These are phyloP conservation scores for Abrostola triplasia DNA, from an alignment of 2,888 invertebrate species.

Conservation along the genomic window DNA sequence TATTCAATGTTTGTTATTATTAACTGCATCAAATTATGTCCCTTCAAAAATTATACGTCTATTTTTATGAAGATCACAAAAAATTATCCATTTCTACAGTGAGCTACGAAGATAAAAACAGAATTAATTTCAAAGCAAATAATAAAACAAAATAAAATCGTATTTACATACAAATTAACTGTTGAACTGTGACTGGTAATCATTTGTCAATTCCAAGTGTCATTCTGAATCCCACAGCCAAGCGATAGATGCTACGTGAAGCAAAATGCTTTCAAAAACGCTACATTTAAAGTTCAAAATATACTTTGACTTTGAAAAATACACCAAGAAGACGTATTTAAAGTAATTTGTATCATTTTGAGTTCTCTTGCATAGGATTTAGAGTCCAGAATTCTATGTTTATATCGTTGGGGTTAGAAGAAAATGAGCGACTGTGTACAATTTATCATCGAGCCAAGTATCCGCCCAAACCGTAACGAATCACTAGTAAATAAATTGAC, in stretches of 20 bases:
- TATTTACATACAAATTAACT: constrained; percentile 86
- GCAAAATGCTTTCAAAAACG: constrained; percentile 63
- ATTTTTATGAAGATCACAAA: constrained; percentile 33
- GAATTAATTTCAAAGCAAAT: constrained; percentile 56
- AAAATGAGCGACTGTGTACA: constrained; percentile 80
- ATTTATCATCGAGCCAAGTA: constrained; percentile 87
- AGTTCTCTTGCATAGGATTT: constrained; percentile 47
- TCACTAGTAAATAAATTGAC: constrained; percentile 87
- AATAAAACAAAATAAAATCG: constrained; percentile 64
- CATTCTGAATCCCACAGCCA: constrained; percentile 75
- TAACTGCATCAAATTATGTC: constrained; percentile 68
- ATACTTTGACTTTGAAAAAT: constrained; percentile 36
- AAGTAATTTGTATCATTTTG: constrained; percentile 45
- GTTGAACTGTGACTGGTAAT: constrained; percentile 82
- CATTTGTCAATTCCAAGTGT: constrained; percentile 85
- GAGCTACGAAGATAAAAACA: constrained; percentile 23
- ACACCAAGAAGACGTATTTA: constrained; percentile 19
- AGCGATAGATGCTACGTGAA: constrained; percentile 46
- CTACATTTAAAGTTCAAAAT: constrained; percentile 69
- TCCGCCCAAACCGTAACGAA: constrained; percentile 86
- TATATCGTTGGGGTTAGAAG: constrained; percentile 56
- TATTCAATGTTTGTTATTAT: constrained; percentile 81
- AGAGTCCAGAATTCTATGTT: constrained; percentile 60
- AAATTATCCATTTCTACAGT: constrained; percentile 17
- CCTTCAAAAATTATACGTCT: constrained; percentile 41